phyloP scores from a whole-genome alignment of 2,113 vertebrate species.

The Anguilla japonica region DNA sequence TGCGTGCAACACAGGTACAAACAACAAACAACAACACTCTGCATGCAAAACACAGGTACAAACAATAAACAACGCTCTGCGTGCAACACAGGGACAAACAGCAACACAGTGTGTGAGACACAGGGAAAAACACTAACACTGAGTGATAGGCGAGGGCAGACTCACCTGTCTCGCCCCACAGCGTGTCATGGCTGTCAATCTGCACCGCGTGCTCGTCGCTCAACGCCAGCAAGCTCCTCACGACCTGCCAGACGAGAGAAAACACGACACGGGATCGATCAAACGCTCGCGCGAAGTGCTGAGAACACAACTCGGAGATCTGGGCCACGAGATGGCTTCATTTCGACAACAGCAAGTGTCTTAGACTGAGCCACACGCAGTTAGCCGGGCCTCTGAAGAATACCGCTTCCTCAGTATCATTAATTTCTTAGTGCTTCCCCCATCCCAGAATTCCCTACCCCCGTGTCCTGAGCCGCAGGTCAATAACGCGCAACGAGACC shows the following conservation, averaged over 20 bases:
- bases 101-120: too few relatives aligned
- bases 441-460: background rate
- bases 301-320: conserved; percentile 9
- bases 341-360: conserved; percentile 16
- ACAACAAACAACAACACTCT: too few relatives aligned
- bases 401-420: background rate
- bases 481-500: background rate
- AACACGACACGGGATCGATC: background rate
- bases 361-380: background rate
- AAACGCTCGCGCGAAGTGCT: background rate
- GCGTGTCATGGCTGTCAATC: conserved; percentile 83
- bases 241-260: conserved; percentile 73
- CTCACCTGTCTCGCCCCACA: conserved; percentile 98
- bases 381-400: background rate
- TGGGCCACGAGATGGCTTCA: conserved; percentile 3
- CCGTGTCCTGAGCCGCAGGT: background rate
- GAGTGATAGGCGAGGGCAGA: conserved; percentile 21
- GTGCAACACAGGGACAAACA: too few relatives aligned
- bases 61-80: too few relatives aligned
- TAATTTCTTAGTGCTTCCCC: background rate
- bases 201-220: conserved; percentile 79
- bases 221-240: conserved; percentile 78
- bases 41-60: too few relatives aligned
- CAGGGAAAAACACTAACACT: background rate
- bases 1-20: too few relatives aligned